Evolutionary conservation across 2,888 invertebrate species (phyloP).

Genomic region (Noctua comes): DNA sequence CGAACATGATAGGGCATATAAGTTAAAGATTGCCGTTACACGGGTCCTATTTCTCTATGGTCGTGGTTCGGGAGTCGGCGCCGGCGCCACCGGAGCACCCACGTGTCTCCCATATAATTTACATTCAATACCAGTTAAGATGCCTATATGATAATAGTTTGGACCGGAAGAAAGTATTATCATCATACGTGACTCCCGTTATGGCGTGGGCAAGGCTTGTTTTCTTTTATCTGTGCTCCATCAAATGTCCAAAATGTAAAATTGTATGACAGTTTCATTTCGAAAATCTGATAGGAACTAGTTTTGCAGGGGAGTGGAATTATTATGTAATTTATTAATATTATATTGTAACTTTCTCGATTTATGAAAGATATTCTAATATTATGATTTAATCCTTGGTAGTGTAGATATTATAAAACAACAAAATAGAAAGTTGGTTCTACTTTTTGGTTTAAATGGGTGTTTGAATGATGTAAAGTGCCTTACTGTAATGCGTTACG

Average conservation of each 20-base stretch:
- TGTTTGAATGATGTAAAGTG: slow-evolving; percentile 20
- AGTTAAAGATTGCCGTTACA: slow-evolving; percentile 58
- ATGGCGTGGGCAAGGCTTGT: slow-evolving; percentile 61
- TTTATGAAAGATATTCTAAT: slow-evolving; percentile 22
- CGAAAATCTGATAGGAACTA: slow-evolving; percentile 32
- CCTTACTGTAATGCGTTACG: slow-evolving; percentile 30
- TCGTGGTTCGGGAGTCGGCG: slow-evolving; percentile 68
- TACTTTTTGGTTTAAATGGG: neutral
- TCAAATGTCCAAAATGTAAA: slow-evolving; percentile 37
- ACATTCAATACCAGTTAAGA: slow-evolving; percentile 82
- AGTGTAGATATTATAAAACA: neutral
- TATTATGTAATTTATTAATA: slow-evolving; percentile 38
- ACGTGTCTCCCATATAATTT: slow-evolving; percentile 79
- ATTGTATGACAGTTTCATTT: slow-evolving; percentile 34
- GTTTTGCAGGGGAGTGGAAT: slow-evolving; percentile 18
- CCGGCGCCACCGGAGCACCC: slow-evolving; percentile 77
- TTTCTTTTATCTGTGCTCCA: slow-evolving; percentile 47
- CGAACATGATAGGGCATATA: slow-evolving; percentile 53
- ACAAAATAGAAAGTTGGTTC: slow-evolving; percentile 19
- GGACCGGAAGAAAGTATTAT: slow-evolving; percentile 78
- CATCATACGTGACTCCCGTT: slow-evolving; percentile 67
- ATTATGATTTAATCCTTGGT: slow-evolving; percentile 26
- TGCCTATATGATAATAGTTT: slow-evolving; percentile 74
- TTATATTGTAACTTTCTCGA: slow-evolving; percentile 38
- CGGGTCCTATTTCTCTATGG: slow-evolving; percentile 54